Evolutionary conservation across 2,113 vertebrate species (phyloP).

Genomic region (Corythornis cristatus): DNA sequence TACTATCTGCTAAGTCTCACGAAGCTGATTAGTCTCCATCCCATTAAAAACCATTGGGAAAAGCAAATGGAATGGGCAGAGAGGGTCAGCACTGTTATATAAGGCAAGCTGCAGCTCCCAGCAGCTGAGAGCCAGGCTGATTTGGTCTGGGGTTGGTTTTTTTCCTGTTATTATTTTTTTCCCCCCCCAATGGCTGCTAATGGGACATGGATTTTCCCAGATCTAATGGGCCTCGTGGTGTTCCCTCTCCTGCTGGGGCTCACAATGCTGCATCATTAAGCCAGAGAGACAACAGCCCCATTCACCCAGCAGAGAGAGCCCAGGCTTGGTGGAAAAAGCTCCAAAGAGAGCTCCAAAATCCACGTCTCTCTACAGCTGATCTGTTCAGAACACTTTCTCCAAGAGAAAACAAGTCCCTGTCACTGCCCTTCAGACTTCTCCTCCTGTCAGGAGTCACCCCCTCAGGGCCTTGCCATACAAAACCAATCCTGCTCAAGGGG

Average conservation of each 20-base stretch:
- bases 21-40: conserved; percentile 12
- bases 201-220: conserved; percentile 61
- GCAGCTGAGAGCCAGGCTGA: conserved; percentile 2
- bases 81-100: not conserved
- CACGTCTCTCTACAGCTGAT: not conserved
- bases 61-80: conserved; percentile 29
- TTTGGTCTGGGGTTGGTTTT: not conserved
- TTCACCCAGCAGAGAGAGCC: conserved; percentile 38
- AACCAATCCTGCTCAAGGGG: not conserved
- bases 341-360: not conserved
- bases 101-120: conserved; percentile 15
- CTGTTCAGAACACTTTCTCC: not conserved
- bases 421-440: not conserved
- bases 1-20: not conserved
- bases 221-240: conserved; percentile 62
- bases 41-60: conserved; percentile 29
- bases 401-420: not conserved
- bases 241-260: conserved; percentile 37
- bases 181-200: conserved; percentile 32
- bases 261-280: conserved; percentile 50
- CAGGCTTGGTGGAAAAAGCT: not conserved
- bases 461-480: not conserved
- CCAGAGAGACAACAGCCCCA: conserved; percentile 21
- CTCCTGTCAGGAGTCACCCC: not conserved
- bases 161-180: conserved; percentile 1